Evolutionary conservation across 1,140 invertebrate genomes (phyloP).

Genomic region (Drosophila punjabiensis): DNA sequence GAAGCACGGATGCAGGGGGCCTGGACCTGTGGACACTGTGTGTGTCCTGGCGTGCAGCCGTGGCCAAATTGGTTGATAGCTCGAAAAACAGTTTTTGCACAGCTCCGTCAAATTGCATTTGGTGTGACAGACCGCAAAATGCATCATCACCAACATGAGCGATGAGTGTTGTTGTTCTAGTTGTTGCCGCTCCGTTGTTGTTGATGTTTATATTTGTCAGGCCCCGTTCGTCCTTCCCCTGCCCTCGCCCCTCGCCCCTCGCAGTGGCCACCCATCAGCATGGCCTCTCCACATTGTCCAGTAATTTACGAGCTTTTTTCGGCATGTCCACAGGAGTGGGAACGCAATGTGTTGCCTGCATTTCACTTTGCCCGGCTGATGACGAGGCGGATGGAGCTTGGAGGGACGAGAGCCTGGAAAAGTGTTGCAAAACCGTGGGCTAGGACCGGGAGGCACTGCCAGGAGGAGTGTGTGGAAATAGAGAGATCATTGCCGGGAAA

Average conservation of each 20-base stretch:
- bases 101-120: conserved; percentile 85
- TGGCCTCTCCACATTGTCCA: conserved; percentile 65
- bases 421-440: conserved; percentile 52
- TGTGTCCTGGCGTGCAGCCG: conserved; percentile 68
- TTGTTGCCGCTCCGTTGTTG: conserved; percentile 44
- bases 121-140: conserved; percentile 85
- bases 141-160: conserved; percentile 85
- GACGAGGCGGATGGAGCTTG: conserved; percentile 20
- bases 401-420: conserved; percentile 4
- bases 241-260: background rate
- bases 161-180: conserved; percentile 76
- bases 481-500: conserved; percentile 57
- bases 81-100: conserved; percentile 85
- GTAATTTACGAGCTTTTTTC: conserved; percentile 82
- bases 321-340: conserved; percentile 58
- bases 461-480: conserved; percentile 1
- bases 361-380: conserved; percentile 50
- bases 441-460: background rate
- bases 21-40: conserved; percentile 46
- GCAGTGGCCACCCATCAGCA: conserved; percentile 23
- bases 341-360: conserved; percentile 76
- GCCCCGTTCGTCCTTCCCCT: background rate
- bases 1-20: background rate
- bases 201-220: conserved; percentile 84
- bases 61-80: conserved; percentile 85